phyloP scores from a whole-genome alignment of 2,888 invertebrate genomes.

The Cheilosia grossa region DNA sequence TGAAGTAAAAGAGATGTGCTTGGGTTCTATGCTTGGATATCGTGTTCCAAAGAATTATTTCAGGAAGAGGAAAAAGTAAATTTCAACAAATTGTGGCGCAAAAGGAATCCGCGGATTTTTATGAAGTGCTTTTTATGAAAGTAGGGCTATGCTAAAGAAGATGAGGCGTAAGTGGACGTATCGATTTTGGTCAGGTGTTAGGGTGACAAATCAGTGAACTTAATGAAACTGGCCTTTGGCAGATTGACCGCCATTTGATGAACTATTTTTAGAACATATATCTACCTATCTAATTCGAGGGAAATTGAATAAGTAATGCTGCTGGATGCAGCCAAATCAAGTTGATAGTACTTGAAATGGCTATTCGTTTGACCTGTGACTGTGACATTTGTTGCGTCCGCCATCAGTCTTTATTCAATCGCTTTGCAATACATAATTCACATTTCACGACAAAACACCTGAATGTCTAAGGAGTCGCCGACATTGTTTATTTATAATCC shows the following conservation, averaged over 20 bases:
- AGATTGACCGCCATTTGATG: slow-evolving; percentile 56
- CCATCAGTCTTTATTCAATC: no score
- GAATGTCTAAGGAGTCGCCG: no score
- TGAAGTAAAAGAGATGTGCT: slow-evolving; percentile 51
- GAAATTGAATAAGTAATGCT: no score
- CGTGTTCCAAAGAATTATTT: slow-evolving; percentile 32
- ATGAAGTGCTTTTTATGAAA: slow-evolving; percentile 61
- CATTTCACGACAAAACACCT: no score
- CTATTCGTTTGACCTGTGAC: no score
- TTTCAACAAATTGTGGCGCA: slow-evolving; percentile 35
- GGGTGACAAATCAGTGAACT: slow-evolving; percentile 47
- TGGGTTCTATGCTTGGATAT: slow-evolving; percentile 52
- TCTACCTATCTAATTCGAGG: background rate
- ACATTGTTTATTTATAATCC: no score
- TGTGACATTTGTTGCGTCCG: no score
- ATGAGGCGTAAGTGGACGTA: slow-evolving; percentile 28
- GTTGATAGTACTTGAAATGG: no score
- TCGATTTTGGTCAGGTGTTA: slow-evolving; percentile 27
- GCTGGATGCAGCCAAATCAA: no score
- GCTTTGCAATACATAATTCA: no score
- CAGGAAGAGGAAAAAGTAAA: slow-evolving; percentile 54
- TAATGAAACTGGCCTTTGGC: slow-evolving; percentile 42
- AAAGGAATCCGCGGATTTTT: slow-evolving; percentile 7
- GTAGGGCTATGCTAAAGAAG: slow-evolving; percentile 25
- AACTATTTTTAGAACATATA: background rate